Evolutionary conservation across 1,140 invertebrate species (phyloP), one percentile per base, ranked within the genome.

Genomic region (Phortica variegata): DNA sequence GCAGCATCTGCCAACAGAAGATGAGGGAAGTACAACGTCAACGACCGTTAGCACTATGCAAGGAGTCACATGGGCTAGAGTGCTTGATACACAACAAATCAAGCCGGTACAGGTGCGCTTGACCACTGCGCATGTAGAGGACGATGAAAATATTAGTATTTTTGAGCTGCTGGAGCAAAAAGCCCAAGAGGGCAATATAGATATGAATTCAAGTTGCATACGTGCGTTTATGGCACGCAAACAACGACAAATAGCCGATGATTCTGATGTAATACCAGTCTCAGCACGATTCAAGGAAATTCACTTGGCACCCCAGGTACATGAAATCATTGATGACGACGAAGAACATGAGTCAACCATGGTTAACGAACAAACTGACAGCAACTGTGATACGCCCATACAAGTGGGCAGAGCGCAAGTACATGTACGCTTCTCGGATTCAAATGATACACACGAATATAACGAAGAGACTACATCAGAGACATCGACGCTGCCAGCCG

Each of bases 161-260:
- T 76, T 76, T 23, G 73, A 73, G 56, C 21, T 75, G 13, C 19
- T 76, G 19, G 73, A 76, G 36, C 56, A 72, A 32, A 72, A 75
- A 38, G 63, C 65, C 7, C 46, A 46, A 9, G 61, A 75, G 26
- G 70, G 73, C 1, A 69, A 58, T 32, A 49, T 73, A 29, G 61
- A 71, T 10, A 65, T 73, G 63, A 71, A 75, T 19, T 71, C 62
- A 2, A 73, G 58, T 9, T 63, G 55, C 19, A 63, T 74, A 18
- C 56, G 59, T 1, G 49, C 62, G 2, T 73, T 74, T 19, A 55
- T 74, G 63, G 57, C 60, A 17, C 54, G 60, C 20, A 73, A 61
- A 19, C 56, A 71, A 42, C 49, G 54, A 13, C 54, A 44, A 7
- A 2, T 26, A 7, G 50, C 48, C 1, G 62, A 62, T 43, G 68